Evolutionary conservation across 1,140 invertebrate genomes (phyloP).

Genomic region (Drosophila nebulosa): DNA sequence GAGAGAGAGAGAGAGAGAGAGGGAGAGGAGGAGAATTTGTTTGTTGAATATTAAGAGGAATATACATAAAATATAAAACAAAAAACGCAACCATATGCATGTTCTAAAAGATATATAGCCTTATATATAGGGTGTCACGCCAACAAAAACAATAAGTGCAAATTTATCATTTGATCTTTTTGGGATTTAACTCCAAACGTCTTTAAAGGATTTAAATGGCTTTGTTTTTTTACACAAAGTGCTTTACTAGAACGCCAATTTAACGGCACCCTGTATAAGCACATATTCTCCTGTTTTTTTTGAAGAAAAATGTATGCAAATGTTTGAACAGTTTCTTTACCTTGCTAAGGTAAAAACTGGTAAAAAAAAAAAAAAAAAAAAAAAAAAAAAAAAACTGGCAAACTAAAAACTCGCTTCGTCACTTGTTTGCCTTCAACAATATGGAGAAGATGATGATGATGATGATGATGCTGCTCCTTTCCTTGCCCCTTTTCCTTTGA

Average conservation of each 20-base stretch:
- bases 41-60: constrained; percentile 13
- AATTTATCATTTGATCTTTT: no score
- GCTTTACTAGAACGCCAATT: neutral
- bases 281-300: neutral
- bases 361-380: neutral
- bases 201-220: no score
- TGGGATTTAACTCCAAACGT: no score
- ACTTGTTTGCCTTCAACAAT: constrained; percentile 39
- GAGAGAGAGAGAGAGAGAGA: neutral
- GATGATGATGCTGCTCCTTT: neutral
- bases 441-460: constrained; percentile 25
- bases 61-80: neutral
- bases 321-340: constrained; percentile 52
- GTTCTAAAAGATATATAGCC: neutral
- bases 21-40: constrained; percentile 35
- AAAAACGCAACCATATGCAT: neutral
- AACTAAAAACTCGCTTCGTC: neutral
- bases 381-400: no score
- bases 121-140: neutral
- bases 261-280: neutral
- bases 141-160: neutral
- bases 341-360: constrained; percentile 34
- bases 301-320: constrained; percentile 42
- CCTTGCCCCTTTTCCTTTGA: neutral
- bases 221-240: no score